Percentiles rank a stretch among this genome's conserved stretches.
phyloP scores from a whole-genome alignment of 1,140 invertebrate genomes.

The Vollenhovia emeryi region DNA sequence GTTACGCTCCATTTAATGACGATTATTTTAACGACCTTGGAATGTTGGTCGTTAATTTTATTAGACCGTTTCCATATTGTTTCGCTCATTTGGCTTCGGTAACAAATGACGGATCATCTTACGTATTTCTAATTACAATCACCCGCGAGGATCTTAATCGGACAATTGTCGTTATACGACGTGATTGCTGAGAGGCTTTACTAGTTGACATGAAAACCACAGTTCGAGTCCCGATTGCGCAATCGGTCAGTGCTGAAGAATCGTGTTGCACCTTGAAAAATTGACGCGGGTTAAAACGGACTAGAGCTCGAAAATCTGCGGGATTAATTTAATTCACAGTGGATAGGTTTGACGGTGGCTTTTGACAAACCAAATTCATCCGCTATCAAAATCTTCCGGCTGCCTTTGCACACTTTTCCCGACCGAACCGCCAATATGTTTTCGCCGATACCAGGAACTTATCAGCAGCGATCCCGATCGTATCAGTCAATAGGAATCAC shows the following conservation, averaged over 20 bases:
- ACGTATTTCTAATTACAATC: background rate
- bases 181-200: background rate
- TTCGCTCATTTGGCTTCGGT: background rate
- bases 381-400: background rate
- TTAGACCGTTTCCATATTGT: background rate
- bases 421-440: background rate
- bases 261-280: background rate
- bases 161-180: background rate
- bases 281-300: background rate
- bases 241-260: background rate
- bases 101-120: background rate
- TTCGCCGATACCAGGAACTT: background rate
- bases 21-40: conserved; percentile 18
- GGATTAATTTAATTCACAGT: background rate
- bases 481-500: background rate
- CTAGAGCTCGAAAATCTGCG: background rate
- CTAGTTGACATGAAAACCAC: background rate
- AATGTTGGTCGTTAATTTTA: conserved; percentile 23
- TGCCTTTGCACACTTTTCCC: background rate
- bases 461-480: background rate
- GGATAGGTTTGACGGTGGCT: background rate
- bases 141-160: background rate
- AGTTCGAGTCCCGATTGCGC: background rate
- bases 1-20: background rate
- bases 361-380: background rate